Evolutionary conservation across 2,888 invertebrate species (phyloP).

Genomic region (Catocala nupta): DNA sequence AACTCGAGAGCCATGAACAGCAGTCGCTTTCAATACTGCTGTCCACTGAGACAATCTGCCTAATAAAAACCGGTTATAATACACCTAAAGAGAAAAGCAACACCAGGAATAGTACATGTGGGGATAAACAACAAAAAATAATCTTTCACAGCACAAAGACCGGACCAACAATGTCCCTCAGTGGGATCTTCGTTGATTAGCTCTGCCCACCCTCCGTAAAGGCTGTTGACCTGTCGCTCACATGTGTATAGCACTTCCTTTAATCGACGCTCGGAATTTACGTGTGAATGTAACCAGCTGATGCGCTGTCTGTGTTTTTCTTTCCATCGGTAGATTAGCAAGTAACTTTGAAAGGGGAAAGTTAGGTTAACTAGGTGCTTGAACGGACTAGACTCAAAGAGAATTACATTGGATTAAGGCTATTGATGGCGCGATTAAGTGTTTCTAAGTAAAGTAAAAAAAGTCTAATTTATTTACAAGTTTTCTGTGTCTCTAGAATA

Average conservation of each 20-base stretch:
- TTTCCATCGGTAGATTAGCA: conserved; percentile 3
- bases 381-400: no score
- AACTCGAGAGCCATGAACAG: no score
- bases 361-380: neutral
- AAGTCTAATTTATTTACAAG: no score
- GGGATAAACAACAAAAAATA: neutral
- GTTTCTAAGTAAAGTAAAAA: no score
- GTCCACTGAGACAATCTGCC: no score
- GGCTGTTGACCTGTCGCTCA: conserved; percentile 20
- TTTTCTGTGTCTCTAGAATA: no score
- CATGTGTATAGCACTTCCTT: conserved; percentile 12
- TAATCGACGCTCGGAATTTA: conserved; percentile 30
- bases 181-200: conserved; percentile 13
- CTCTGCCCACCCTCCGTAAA: conserved; percentile 11
- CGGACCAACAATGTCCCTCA: conserved; percentile 5
- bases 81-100: no score
- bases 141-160: conserved; percentile 7
- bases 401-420: no score
- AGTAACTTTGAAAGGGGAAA: neutral
- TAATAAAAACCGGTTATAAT: no score
- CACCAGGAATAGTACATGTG: no score
- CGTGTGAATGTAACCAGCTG: conserved; percentile 43
- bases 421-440: no score
- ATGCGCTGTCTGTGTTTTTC: conserved; percentile 13
- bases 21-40: no score